Base-by-base conservation (phyloP, 2,888 invertebrate species). In the Hypsopygia costalis region DNA sequence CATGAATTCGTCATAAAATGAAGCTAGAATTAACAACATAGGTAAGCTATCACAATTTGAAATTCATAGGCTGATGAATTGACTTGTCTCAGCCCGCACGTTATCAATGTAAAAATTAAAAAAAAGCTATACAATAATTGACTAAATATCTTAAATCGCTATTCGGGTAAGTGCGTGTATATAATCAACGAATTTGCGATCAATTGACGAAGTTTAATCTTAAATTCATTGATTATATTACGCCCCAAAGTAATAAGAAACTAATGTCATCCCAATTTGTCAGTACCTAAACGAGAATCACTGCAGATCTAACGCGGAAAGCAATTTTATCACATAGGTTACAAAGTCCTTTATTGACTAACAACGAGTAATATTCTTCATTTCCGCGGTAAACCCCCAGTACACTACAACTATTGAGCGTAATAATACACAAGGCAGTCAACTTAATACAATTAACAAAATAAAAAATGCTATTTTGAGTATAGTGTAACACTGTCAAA, bases 81-180 rank as follows among this genome's bases (percentile, higher is more conserved):
- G 74, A 77, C 74, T 71, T 62, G 49, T 53, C 56, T 64, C 77
- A 76, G 75, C 77, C 76, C 62, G 59, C 58, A 52, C 61, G 51
- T 60, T 63, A 58, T 53, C 52, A 59, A 64, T 55, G 60, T 65
- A 62, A 61, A 16, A 69, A 53, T 54, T 44, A 67, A 65, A 66
- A 76, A 70, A 78, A 81, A 85, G 76, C 78, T 81, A 79, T 77
- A 81, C 69, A 77, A 78, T 88, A 87, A 86, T 88, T 87, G 87
- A 87, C 88, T 88, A 87, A 83, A 87, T 85, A 88, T 69, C 86
- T 87, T 86, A 83, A 73, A 75, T 63, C 65, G 74, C 79, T 80
- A 81, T 58, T 54, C 56, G 71, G 71, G 68, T 59, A 62, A 48
- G 41, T 55, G 57, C 58, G 16, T 16, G 16, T 16, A 4, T 49